Base-by-base conservation (phyloP, 2,113 vertebrate species). In the Sander vitreus region DNA sequence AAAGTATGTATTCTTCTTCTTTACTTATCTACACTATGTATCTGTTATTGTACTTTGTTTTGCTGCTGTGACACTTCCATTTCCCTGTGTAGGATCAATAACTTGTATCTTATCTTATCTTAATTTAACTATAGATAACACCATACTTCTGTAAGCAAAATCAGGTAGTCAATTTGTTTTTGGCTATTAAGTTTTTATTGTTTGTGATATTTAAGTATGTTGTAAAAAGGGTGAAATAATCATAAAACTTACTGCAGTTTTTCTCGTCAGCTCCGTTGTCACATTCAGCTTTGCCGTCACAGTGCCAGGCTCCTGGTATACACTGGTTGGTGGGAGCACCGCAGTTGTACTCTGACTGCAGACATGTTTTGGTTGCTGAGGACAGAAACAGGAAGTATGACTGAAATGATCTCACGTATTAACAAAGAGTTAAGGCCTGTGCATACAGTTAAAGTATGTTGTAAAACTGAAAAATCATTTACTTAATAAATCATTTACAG, bases 201-300 rank as follows among this genome's bases (percentile, higher is more conserved):
- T 48, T 67, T n/a, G 6, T 18, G 3, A n/a, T 63, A 58, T 81
- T 80, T 0, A 23, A 21, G 6, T 2, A 25, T 43, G 23, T 2
- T 18, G 10, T 45, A 18, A 23, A 47, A 47, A 21, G 15, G 27
- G 39, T 59, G 8, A 45, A 51, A 50, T 11, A 15, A 4, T n/a
- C 6, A 1, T 10, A 45, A 62, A 70, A 90, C 95, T 93, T 88
- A 97, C 97, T 81, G 62, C 97, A 98, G 86, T 90, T 87, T 10
- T 62, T 86, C 90, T 98, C 97, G 0, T 98, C 97, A 0, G 95
- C 94, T 1, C 94, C 95, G 0, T 96, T 97, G 59, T 88, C 80
- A 4, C 97, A 98, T 85, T 98, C 95, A 0, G 4, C 8, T 50
- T 92, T 93, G 5, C 93, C 94, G 0, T 98, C 96, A n/a, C 97